These are phyloP conservation scores for Eudasyphora cyanicolor DNA, from an alignment of 2,888 invertebrate species.

Conservation along the genomic window DNA sequence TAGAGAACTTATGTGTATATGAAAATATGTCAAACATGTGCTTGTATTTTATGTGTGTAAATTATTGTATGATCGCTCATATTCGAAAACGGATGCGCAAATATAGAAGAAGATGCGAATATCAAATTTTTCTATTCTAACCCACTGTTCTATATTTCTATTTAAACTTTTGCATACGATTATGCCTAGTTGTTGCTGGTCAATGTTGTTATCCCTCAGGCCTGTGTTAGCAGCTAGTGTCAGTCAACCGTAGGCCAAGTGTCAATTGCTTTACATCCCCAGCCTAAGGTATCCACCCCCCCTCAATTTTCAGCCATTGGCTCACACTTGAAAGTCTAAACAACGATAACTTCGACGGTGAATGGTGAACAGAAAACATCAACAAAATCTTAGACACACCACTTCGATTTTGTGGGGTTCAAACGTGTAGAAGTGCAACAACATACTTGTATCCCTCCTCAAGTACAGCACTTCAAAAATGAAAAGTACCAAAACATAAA, in stretches of 20 bases:
- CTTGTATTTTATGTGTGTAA: too few species aligned
- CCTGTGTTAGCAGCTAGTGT: background rate
- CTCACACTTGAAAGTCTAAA: background rate
- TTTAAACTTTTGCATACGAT: background rate
- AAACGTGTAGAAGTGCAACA: background rate
- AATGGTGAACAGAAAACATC: background rate
- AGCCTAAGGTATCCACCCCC: background rate
- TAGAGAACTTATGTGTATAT: too few species aligned
- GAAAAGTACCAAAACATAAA: background rate
- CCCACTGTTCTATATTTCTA: background rate
- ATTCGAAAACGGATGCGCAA: too few species aligned
- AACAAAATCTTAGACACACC: background rate
- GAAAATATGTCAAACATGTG: too few species aligned
- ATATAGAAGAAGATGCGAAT: too few species aligned
- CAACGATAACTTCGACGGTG: background rate
- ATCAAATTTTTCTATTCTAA: background rate
- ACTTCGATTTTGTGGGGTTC: background rate
- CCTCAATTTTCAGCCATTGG: too few species aligned
- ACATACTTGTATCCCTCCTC: background rate
- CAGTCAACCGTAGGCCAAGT: slow-evolving; percentile 52
- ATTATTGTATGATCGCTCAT: too few species aligned
- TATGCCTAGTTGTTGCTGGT: background rate
- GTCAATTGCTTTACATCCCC: slow-evolving; percentile 39
- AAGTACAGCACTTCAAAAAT: background rate
- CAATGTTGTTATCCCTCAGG: background rate